These are phyloP conservation scores for Rhinatrema bivittatum DNA, from an alignment of 2,797 vertebrate genomes.

Conservation along the genomic window DNA sequence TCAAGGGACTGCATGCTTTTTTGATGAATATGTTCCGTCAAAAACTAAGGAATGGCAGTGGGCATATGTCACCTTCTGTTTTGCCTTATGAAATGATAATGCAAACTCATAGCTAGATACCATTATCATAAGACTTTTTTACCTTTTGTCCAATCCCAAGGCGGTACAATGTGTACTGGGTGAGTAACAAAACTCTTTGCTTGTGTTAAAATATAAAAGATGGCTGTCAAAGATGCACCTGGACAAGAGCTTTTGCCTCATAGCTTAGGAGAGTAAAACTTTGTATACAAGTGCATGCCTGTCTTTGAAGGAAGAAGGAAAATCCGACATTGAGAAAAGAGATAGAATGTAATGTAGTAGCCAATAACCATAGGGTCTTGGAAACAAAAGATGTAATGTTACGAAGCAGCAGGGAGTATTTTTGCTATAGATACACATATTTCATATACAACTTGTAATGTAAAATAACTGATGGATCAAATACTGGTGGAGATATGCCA, in stretches of 20 bases:
- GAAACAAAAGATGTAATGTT: too few species aligned
- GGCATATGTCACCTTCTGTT: constrained; percentile 86
- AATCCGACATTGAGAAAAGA: too few species aligned
- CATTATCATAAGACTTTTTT: constrained; percentile 54
- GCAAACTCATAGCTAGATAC: constrained; percentile 60
- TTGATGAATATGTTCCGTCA: constrained; percentile 92
- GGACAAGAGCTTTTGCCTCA: constrained; percentile 26
- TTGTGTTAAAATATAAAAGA: constrained; percentile 33
- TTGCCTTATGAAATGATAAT: constrained; percentile 93
- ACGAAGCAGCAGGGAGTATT: too few species aligned
- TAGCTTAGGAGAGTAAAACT: constrained; percentile 3
- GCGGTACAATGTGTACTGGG: constrained; percentile 27
- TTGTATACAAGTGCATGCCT: constrained; percentile 26
- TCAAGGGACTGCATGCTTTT: constrained; percentile 88
- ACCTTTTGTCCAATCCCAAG: constrained; percentile 52
- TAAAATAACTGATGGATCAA: too few species aligned
- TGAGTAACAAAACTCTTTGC: constrained; percentile 34
- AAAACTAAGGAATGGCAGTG: constrained; percentile 76
- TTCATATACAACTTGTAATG: too few species aligned
- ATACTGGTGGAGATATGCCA: too few species aligned
- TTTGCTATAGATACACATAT: too few species aligned
- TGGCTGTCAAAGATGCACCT: constrained; percentile 31
- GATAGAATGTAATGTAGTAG: too few species aligned
- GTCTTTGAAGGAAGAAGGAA: not conserved
- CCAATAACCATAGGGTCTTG: too few species aligned